Conservation (phyloP, 92 coral and sea anemone genomes). For the Palythoa grandiflora region DNA sequence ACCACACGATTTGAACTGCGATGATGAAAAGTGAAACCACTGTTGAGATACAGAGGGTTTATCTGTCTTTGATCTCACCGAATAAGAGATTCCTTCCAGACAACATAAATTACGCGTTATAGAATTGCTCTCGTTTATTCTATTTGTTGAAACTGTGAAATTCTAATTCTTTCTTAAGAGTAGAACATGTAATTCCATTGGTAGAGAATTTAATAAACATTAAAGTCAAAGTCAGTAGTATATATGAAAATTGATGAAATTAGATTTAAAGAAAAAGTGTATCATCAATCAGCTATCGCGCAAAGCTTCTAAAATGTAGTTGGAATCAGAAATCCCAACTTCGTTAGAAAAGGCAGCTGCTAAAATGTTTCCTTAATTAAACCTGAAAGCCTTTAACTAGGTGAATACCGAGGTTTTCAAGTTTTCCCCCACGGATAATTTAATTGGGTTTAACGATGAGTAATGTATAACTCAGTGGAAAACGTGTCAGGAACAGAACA, state of each 20-base stretch:
- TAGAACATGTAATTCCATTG: not conserved
- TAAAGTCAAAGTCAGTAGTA: not conserved
- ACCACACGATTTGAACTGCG: conserved; percentile 7
- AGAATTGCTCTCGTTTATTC: not conserved
- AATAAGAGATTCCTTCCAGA: conserved; percentile 25
- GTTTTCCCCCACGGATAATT: not conserved
- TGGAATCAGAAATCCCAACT: not conserved
- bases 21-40: conserved; percentile 38
- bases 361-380: not conserved
- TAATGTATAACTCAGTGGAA: no score
- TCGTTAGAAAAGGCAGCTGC: not conserved
- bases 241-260: not conserved
- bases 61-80: conserved; percentile 48
- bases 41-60: conserved; percentile 6
- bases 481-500: not conserved
- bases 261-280: no score
- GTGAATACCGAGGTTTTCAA: not conserved
- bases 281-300: no score
- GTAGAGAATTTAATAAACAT: not conserved
- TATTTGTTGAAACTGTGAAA: not conserved
- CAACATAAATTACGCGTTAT: conserved; percentile 28
- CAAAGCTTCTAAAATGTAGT: no score
- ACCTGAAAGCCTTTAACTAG: not conserved
- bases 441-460: not conserved
- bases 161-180: not conserved